Evolutionary conservation across 2,113 vertebrate genomes (phyloP).

Genomic region (Rhynchomys soricoides): DNA sequence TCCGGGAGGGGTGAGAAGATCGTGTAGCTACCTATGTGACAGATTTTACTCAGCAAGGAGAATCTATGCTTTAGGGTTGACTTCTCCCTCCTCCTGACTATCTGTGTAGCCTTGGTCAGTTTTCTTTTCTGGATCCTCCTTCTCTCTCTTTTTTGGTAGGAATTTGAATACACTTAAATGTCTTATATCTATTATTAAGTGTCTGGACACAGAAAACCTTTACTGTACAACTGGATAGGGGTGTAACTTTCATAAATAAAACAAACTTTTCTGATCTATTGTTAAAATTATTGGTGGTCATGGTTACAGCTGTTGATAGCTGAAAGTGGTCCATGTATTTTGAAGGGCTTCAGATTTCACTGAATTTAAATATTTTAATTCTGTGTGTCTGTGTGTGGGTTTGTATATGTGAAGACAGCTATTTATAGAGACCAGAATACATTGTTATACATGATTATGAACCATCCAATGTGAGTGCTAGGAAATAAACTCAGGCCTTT

Average conservation of each 20-base stretch:
- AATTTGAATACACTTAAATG: slow-evolving; percentile 24
- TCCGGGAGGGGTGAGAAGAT: no score
- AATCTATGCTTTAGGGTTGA: not conserved
- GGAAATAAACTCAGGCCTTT: not conserved
- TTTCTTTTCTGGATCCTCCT: not conserved
- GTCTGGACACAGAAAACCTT: not conserved
- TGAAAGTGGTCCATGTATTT: not conserved
- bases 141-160: slow-evolving; percentile 3
- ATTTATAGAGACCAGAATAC: not conserved
- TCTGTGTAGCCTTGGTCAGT: not conserved
- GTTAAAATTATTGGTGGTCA: slow-evolving; percentile 32
- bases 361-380: slow-evolving; percentile 19
- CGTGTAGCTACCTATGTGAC: not conserved
- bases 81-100: not conserved
- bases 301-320: slow-evolving; percentile 40
- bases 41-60: not conserved
- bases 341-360: not conserved
- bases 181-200: not conserved
- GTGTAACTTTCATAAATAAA: slow-evolving; percentile 17
- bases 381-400: not conserved
- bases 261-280: slow-evolving; percentile 38
- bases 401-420: not conserved
- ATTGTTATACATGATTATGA: not conserved
- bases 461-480: not conserved
- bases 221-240: not conserved